Base-by-base conservation (phyloP, 64 coral and sea anemone species). In the Acropora yongei region DNA sequence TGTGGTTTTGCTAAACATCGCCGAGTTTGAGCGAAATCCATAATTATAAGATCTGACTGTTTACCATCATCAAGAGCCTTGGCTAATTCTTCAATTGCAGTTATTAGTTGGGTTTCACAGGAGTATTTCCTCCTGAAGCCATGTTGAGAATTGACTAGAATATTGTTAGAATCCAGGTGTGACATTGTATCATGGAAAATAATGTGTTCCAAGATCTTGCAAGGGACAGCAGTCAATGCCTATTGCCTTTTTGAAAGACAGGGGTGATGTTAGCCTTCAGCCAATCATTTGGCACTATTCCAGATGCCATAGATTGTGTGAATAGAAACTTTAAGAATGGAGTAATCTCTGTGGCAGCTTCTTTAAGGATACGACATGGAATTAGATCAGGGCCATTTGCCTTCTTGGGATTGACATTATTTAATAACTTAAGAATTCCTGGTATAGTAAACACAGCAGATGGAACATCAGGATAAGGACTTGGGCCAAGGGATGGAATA, bases 361-460 rank as follows among this genome's bases (percentile, higher is more conserved):
- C 86, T 76, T 88, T 88, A 41, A 88, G 69, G 4, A 76, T 17
- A 1, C 86, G 68, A 76, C 72, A 88, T 17, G 86, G 65, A 12
- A 88, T 88, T 4, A 76, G 72, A 50, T 76, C 72, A 75, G 86
- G 86, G n/a, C 86, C 86, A 77, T 73, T 88, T 8, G 86, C 71
- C 61, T 76, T 88, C 49, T 88, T 88, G 6, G 86, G 86, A 40
- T 88, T 78, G 50, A 77, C n/a, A 49, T 48, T 73, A 12, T 72
- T 44, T 44, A 84, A 49, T 19, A 94, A 67, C 30, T 89, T 89
- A 14, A 65, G 2, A n/a, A 94, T 84, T n/a, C 92, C 86, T 51
- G 14, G 13, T 82, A 20, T 60, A 18, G 80, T 11, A 63, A 94
- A 68, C 18, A 55, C 46, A 19, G 73, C 18, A 77, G 46, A 1